phyloP scores from a whole-genome alignment of 2,113 vertebrate species.

The Bungarus multicinctus region DNA sequence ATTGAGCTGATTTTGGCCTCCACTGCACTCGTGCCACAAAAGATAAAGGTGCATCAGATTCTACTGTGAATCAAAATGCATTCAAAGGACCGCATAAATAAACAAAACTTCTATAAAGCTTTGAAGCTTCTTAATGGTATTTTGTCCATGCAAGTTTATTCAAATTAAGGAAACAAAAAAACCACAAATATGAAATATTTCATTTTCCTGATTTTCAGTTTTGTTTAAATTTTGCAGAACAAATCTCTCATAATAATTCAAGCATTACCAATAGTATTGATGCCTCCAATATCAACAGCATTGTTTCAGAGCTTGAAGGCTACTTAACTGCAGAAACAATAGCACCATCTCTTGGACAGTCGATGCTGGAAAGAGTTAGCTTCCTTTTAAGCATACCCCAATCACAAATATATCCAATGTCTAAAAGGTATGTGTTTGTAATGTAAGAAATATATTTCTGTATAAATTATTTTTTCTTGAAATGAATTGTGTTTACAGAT shows the following conservation, averaged over 20 bases:
- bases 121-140: background rate
- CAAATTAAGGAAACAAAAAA: background rate
- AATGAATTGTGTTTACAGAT: background rate
- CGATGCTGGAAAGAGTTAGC: slow-evolving; percentile 73
- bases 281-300: slow-evolving; percentile 67
- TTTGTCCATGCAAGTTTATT: background rate
- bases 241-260: slow-evolving; percentile 4
- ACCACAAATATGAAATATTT: background rate
- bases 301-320: slow-evolving; percentile 75
- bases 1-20: background rate
- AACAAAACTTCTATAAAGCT: background rate
- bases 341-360: slow-evolving; percentile 61
- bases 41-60: background rate
- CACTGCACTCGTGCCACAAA: background rate
- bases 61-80: background rate
- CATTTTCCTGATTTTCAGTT: slow-evolving; percentile 7
- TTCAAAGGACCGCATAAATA: background rate
- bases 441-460: background rate
- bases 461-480: background rate
- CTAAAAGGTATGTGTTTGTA: slow-evolving; percentile 77
- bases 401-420: slow-evolving; percentile 63
- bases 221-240: slow-evolving; percentile 54
- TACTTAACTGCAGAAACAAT: slow-evolving; percentile 69
- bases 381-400: slow-evolving; percentile 73
- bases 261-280: slow-evolving; percentile 47